phyloP scores from a whole-genome alignment of 2,797 vertebrate species.

The Aphelocoma californica region DNA sequence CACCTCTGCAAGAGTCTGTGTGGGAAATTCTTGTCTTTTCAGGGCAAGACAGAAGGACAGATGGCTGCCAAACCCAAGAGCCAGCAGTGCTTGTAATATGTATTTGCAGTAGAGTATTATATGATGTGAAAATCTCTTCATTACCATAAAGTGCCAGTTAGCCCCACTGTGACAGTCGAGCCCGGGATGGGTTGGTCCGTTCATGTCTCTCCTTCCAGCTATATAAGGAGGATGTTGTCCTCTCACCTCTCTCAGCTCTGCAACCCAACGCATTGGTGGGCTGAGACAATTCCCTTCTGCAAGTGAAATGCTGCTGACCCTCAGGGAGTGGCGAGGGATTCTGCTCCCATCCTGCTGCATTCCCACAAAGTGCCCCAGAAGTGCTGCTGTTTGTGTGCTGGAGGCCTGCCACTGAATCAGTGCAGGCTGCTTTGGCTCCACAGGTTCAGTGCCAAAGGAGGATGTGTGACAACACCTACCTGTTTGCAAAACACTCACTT shows the following conservation, averaged over 20 bases:
- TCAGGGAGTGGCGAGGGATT: not conserved
- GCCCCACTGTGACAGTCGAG: fast-evolving
- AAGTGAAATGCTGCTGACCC: not conserved
- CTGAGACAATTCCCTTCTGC: not conserved
- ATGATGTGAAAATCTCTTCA: not conserved
- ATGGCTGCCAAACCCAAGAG: not conserved
- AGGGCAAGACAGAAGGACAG: not conserved
- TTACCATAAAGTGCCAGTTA: not conserved
- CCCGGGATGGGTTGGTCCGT: fast-evolving
- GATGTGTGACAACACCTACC: not conserved
- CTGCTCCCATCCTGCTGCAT: not conserved
- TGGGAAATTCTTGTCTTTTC: not conserved
- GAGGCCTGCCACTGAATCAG: not conserved
- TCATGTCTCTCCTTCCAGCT: not conserved
- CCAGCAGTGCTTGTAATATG: not conserved
- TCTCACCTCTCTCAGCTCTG: not conserved
- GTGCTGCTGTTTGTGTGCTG: not conserved
- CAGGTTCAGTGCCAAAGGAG: not conserved
- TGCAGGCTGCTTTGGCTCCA: not conserved
- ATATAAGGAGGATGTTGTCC: not conserved
- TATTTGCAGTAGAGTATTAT: not conserved
- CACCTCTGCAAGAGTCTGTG: not conserved
- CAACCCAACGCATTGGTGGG: not conserved
- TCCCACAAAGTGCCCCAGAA: not conserved
- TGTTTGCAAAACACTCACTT: not conserved